Conservation (phyloP, 92 coral and sea anemone genomes). For the Porites cylindrica region DNA sequence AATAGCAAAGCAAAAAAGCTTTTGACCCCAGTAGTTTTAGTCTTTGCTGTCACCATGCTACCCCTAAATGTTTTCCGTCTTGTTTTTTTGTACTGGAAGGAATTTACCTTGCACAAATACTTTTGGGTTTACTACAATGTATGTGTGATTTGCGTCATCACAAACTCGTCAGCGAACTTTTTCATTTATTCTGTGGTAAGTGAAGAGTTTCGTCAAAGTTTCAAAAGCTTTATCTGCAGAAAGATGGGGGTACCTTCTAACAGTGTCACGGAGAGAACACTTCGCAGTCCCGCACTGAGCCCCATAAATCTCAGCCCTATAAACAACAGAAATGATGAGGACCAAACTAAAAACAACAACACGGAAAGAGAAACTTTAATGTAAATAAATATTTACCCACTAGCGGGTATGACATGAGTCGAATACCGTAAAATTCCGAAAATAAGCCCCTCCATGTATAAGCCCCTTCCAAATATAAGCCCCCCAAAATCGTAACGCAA, state of each 20-base stretch:
- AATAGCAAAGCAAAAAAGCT: constrained; percentile 69
- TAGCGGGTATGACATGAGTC: too few species aligned
- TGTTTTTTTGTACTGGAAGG: constrained; percentile 47
- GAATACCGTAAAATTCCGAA: too few species aligned
- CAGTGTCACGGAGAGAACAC: constrained; percentile 26
- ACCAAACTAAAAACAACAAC: background rate
- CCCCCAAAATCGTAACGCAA: too few species aligned
- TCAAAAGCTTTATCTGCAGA: constrained; percentile 23
- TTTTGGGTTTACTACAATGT: constrained; percentile 68
- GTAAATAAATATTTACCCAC: background rate
- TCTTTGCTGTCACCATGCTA: constrained; percentile 67
- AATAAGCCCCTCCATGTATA: too few species aligned
- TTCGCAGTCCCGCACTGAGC: constrained; percentile 30
- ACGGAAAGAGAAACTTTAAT: background rate
- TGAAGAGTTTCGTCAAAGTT: constrained; percentile 64
- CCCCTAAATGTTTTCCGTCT: constrained; percentile 57
- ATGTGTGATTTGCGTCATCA: constrained; percentile 52
- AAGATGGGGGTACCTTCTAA: background rate
- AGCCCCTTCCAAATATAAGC: too few species aligned
- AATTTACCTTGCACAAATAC: constrained; percentile 31
- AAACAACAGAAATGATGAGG: constrained; percentile 11
- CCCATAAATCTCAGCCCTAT: background rate
- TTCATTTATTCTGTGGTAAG: constrained; percentile 75
- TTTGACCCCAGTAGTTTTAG: constrained; percentile 70
- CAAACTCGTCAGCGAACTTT: constrained; percentile 70